These are phyloP conservation scores for Heteronetta atricapilla DNA, from an alignment of 2,113 vertebrate species.

Conservation along the genomic window DNA sequence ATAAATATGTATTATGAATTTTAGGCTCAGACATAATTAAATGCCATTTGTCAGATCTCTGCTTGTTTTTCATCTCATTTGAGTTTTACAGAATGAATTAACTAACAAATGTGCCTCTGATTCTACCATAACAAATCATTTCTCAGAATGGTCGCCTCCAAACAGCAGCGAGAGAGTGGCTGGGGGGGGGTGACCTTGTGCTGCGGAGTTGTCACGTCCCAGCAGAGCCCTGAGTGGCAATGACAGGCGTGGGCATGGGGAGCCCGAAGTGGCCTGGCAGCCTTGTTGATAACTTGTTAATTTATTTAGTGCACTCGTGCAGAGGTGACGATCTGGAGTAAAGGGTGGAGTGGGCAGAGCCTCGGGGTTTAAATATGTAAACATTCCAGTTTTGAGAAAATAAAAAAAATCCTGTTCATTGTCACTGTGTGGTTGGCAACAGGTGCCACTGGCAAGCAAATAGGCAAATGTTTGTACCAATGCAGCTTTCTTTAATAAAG, in stretches of 20 bases:
- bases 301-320: slow-evolving; percentile 72
- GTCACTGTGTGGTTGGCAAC: slow-evolving; percentile 61
- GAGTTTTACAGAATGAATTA: slow-evolving; percentile 54
- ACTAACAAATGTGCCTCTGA: slow-evolving; percentile 58
- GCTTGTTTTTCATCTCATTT: slow-evolving; percentile 61
- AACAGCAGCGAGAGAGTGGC: slow-evolving; percentile 24
- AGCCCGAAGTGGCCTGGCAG: slow-evolving; percentile 43
- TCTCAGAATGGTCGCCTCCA: slow-evolving; percentile 32
- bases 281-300: slow-evolving; percentile 59
- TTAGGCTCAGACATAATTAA: slow-evolving; percentile 58
- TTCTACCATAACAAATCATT: slow-evolving; percentile 64
- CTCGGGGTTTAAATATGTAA: slow-evolving; percentile 69
- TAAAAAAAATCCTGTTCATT: slow-evolving; percentile 53
- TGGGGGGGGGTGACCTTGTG: slow-evolving; percentile 61
- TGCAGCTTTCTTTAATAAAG: slow-evolving; percentile 65
- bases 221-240: slow-evolving; percentile 50
- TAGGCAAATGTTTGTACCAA: slow-evolving; percentile 68
- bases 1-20: slow-evolving; percentile 59
- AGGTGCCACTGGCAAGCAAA: slow-evolving; percentile 66
- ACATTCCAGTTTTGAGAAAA: not conserved
- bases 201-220: slow-evolving; percentile 42
- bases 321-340: slow-evolving; percentile 68
- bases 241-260: slow-evolving; percentile 59
- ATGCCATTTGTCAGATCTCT: slow-evolving; percentile 57
- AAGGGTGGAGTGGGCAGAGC: slow-evolving; percentile 52